These are phyloP conservation scores for Nothobranchius furzeri DNA, from an alignment of 2,113 vertebrate genomes.

Conservation along the genomic window DNA sequence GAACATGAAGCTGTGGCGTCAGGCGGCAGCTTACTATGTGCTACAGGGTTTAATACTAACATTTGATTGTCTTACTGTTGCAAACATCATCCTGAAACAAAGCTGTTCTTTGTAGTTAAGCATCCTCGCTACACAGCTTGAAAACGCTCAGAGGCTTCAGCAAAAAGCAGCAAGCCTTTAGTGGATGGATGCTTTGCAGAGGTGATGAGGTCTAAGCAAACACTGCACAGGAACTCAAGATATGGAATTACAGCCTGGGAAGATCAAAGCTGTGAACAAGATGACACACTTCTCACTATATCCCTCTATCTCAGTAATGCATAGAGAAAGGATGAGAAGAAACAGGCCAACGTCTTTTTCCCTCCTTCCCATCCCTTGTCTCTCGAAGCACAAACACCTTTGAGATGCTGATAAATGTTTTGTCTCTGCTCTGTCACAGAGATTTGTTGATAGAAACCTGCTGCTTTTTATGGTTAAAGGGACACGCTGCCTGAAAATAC, in stretches of 20 bases:
- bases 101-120: constrained; percentile 71
- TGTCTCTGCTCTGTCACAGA: constrained; percentile 16
- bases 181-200: constrained; percentile 61
- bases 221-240: constrained; percentile 60
- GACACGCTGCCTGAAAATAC: background rate
- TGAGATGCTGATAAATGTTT: constrained; percentile 60
- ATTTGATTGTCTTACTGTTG: constrained; percentile 60
- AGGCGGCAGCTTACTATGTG: constrained; percentile 49
- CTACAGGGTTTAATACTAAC: constrained; percentile 63
- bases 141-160: constrained; percentile 63
- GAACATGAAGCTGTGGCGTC: constrained; percentile 47
- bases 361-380: constrained; percentile 33
- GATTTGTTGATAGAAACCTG: constrained; percentile 20
- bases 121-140: constrained; percentile 53
- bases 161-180: constrained; percentile 54
- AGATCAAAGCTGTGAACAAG: constrained; percentile 73
- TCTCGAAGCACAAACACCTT: constrained; percentile 54
- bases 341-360: background rate
- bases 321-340: constrained; percentile 46
- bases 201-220: constrained; percentile 69
- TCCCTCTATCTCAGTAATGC: constrained; percentile 59
- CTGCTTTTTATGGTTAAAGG: constrained; percentile 1
- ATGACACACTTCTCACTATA: constrained; percentile 68
- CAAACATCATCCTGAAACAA: constrained; percentile 63
- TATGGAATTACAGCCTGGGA: constrained; percentile 55